Conservation (phyloP, 1,140 invertebrate species). For the Drosophila parvula region DNA sequence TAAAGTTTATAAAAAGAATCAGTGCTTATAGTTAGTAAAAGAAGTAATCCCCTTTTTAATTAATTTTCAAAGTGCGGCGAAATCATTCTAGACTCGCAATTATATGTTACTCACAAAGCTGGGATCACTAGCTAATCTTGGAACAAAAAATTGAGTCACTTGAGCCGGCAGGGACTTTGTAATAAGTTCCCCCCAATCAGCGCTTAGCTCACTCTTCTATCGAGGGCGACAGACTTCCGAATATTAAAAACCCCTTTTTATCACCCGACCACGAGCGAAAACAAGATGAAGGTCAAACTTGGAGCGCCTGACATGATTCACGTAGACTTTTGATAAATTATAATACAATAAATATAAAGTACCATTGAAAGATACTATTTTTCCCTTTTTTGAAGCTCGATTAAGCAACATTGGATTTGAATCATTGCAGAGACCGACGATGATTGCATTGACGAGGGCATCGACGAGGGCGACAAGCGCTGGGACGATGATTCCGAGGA, state of each 20-base stretch:
- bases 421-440: slow-evolving; percentile 90
- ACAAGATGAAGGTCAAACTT: slow-evolving; percentile 18
- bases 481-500: slow-evolving; percentile 86
- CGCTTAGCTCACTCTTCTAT: slow-evolving; percentile 1
- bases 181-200: slow-evolving; percentile 3
- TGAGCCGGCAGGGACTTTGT: neutral
- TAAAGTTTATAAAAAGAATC: neutral
- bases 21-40: neutral
- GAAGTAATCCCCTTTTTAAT: too few relatives aligned
- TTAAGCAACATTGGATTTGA: slow-evolving; percentile 12
- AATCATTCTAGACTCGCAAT: neutral
- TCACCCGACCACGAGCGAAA: neutral
- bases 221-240: neutral
- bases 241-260: slow-evolving; percentile 16
- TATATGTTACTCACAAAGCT: neutral
- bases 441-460: slow-evolving; percentile 95
- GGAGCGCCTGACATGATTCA: slow-evolving; percentile 28
- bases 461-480: slow-evolving; percentile 86
- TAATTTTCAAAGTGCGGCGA: neutral
- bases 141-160: slow-evolving; percentile 10
- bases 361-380: neutral
- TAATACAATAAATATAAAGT: neutral
- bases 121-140: neutral
- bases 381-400: slow-evolving; percentile 14
- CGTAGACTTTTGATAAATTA: slow-evolving; percentile 17